Evolutionary conservation across 2,888 invertebrate species (phyloP), one percentile per base, ranked within the genome.

Genomic region (Elegia similella): DNA sequence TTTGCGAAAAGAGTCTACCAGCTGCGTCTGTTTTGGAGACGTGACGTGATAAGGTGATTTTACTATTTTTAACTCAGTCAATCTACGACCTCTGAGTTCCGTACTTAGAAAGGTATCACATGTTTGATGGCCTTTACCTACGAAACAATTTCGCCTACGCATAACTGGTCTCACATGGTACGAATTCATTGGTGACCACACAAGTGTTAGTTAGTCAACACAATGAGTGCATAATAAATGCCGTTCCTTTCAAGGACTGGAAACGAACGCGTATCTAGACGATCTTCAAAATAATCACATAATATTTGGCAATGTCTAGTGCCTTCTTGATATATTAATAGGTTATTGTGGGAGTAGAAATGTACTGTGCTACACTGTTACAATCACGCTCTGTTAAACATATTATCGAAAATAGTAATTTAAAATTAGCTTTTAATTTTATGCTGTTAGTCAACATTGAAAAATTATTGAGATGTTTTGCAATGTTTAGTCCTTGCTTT

Each of bases 61-160:
- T 10, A 38, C 23, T 42, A 46, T 34, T 54, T 30, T 55, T 55
- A 23, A 48, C 12, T 42, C n/a, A 16, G 15, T 55, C 12, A 43
- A 16, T 16, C 44, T 62, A 62, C 72, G 80, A 78, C 82, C 82
- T 82, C 77, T 70, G 62, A 17, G 17, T 52, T 67, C 56, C 48
- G 60, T 67, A 71, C 73, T 80, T 82, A 79, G 84, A 83, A 82
- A 83, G 82, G 79, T 72, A 67, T 72, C 68, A 72, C 59, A 61
- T 61, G 58, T 63, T 72, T 68, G 69, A 66, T 62, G 75, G 74
- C 81, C 81, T 80, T 80, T 76, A 38, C 38, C 7, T 38, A 70
- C 69, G 65, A 70, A 78, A 76, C 63, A 70, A 69, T 78, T 73
- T 78, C 78, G 76, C 82, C 82, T 77, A 80, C 84, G 72, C 76